Conservation (phyloP, 2,797 vertebrate genomes). For the Typhlichthys subterraneus region DNA sequence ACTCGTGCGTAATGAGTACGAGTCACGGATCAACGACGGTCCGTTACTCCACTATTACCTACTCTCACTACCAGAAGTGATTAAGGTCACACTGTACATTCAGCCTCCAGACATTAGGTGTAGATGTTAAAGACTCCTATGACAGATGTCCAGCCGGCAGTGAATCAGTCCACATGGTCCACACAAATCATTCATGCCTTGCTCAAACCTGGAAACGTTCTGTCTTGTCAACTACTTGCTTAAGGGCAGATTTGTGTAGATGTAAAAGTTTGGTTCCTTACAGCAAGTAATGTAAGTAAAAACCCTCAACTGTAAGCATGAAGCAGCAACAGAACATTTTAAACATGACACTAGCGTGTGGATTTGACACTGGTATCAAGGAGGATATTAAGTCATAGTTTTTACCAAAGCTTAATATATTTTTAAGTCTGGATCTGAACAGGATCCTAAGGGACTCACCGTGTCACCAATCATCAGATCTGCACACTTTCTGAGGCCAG, state of each 20-base stretch:
- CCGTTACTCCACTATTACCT: too few species aligned
- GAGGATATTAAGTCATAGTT: too few species aligned
- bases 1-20: too few species aligned
- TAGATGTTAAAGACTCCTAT: background rate
- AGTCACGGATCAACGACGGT: too few species aligned
- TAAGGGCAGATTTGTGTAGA: background rate
- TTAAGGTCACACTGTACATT: too few species aligned
- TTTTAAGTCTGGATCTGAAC: background rate
- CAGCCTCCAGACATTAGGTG: background rate
- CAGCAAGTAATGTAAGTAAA: background rate
- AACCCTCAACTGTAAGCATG: background rate
- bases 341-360: too few species aligned
- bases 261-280: background rate
- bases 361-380: too few species aligned
- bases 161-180: slow-evolving; percentile 7
- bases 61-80: too few species aligned
- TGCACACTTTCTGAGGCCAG: slow-evolving; percentile 89
- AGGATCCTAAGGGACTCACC: slow-evolving; percentile 73
- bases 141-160: background rate
- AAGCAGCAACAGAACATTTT: too few species aligned
- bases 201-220: background rate
- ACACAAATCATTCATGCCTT: background rate
- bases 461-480: slow-evolving; percentile 96
- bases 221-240: background rate
- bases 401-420: too few species aligned